phyloP scores from a whole-genome alignment of 2,888 invertebrate genomes.

The Yponomeuta cagnagella region DNA sequence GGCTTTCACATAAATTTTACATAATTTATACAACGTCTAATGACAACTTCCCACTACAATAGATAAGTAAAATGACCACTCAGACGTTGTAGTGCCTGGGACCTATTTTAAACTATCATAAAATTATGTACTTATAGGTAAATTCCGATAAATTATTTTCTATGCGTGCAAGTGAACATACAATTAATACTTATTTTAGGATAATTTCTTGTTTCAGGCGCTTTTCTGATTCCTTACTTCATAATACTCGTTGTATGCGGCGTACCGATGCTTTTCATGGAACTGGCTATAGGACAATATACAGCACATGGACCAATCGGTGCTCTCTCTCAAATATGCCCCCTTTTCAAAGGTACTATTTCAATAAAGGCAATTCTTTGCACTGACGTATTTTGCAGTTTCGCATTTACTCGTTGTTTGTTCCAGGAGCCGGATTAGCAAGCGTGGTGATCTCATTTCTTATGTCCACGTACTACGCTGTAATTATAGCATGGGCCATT shows the following conservation, averaged over 20 bases:
- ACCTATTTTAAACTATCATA: too few species aligned
- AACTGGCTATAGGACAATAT: constrained; percentile 93
- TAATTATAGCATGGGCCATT: constrained; percentile 95
- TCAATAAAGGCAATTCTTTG: constrained; percentile 16
- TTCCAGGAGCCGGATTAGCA: constrained; percentile 93
- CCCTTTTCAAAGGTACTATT: constrained; percentile 89
- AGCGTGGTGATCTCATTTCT: constrained; percentile 96
- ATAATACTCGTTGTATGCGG: constrained; percentile 93
- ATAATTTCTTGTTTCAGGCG: constrained; percentile 78
- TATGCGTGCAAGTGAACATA: too few species aligned
- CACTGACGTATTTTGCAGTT: neutral
- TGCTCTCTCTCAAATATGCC: constrained; percentile 92
- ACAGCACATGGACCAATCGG: constrained; percentile 94
- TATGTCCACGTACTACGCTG: constrained; percentile 96
- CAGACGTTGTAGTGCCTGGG: too few species aligned
- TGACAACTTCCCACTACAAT: too few species aligned
- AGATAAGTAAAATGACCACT: too few species aligned
- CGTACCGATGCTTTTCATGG: constrained; percentile 95
- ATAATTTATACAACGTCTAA: too few species aligned
- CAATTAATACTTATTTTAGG: neutral
- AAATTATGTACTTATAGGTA: too few species aligned
- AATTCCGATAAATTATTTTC: too few species aligned
- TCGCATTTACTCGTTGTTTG: neutral
- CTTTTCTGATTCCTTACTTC: constrained; percentile 96
- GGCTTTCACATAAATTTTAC: too few species aligned